Base-by-base conservation (phyloP, 2,888 invertebrate species). In the Papilio protenor region DNA sequence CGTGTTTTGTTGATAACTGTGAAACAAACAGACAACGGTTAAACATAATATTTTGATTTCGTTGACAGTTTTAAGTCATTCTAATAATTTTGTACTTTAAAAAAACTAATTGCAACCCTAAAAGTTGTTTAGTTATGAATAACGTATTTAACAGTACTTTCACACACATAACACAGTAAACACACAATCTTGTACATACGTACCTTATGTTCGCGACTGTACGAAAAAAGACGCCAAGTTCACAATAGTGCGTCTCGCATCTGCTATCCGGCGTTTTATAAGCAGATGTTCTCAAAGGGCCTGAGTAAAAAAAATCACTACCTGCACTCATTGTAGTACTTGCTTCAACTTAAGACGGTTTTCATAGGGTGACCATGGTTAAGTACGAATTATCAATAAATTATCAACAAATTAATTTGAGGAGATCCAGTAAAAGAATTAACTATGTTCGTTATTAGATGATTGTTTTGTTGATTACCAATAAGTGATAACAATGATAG, bases 211-310 rank as follows among this genome's bases (percentile, higher is more conserved):
- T 33, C 14, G 40, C 27, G 61, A 78, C 71, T 78, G 71, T 78
- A 78, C 74, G 11, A 82, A 82, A 87, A 87, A 90, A 90, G 88
- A 85, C 83, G 79, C 80, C 80, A 81, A 82, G 52, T 80, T 78
- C 82, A 90, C 88, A 91, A 92, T 88, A 88, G 87, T 80, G 81
- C 85, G 87, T 84, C 86, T 89, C 87, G 87, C 93, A 93, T 92
- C 93, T 93, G 93, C 92, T 87, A 86, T 89, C 89, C 90, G 88
- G 88, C 85, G 85, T 85, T 87, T 86, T 85, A 85, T 85, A 87
- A 84, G 88, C 92, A 92, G 92, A 91, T 92, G 92, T 87, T 85
- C 84, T 85, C 83, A 81, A 81, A 84, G 84, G 87, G 85, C 81
- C 83, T 80, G 82, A 74, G 78, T 73, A 81, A 86, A 92, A 90